Evolutionary conservation across 2,113 vertebrate species (phyloP).

Genomic region (Vicugna pacos): DNA sequence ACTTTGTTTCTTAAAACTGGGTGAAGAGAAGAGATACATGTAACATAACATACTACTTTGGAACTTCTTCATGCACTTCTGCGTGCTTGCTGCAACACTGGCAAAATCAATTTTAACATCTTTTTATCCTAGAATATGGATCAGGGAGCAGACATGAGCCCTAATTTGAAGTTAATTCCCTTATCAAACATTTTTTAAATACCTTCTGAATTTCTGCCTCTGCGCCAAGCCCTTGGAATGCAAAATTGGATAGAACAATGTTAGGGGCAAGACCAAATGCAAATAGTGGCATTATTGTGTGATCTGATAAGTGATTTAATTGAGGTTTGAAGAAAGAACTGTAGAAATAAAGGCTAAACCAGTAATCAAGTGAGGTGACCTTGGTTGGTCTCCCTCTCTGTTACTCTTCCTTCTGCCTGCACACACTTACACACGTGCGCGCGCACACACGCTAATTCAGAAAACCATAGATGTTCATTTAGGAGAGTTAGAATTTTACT

Average conservation of each 20-base stretch:
- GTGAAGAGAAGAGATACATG: neutral
- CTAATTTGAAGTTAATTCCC: neutral
- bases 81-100: neutral
- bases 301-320: neutral
- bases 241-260: neutral
- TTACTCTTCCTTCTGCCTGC: neutral
- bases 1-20: neutral
- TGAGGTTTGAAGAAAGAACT: neutral
- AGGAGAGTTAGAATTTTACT: neutral
- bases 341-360: neutral
- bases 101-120: neutral
- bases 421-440: neutral
- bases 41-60: neutral
- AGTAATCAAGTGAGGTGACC: neutral
- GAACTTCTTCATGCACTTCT: neutral
- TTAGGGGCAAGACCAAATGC: neutral
- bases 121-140: neutral
- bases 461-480: neutral
- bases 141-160: fast-evolving
- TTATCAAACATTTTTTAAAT: neutral
- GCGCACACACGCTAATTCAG: neutral
- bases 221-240: neutral
- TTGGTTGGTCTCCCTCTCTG: neutral
- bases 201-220: neutral
- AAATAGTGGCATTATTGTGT: neutral